Evolutionary conservation across 1,140 invertebrate genomes (phyloP).

Genomic region (Neodiprion lecontei): DNA sequence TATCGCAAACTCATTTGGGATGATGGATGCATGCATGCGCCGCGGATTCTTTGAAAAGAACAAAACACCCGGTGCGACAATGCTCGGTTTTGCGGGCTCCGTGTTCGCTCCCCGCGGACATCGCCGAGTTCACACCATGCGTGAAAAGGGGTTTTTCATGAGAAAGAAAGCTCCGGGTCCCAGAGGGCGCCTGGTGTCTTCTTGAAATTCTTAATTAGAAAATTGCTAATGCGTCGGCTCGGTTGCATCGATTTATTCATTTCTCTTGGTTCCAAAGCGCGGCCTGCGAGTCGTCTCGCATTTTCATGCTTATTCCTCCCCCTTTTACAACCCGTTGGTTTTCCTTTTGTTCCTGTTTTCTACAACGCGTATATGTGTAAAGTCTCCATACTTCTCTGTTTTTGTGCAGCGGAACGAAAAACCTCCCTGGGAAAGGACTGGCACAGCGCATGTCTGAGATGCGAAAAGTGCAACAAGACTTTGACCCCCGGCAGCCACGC

Average conservation of each 20-base stretch:
- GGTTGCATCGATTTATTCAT: not conserved
- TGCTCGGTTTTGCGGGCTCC: too few relatives aligned
- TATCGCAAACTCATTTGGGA: too few relatives aligned
- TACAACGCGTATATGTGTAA: not conserved
- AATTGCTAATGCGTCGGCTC: slow-evolving; percentile 54
- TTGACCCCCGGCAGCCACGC: slow-evolving; percentile 74
- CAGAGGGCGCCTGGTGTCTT: not conserved
- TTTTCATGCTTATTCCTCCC: not conserved
- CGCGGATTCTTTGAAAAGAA: too few relatives aligned
- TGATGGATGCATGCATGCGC: too few relatives aligned
- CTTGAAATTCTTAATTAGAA: slow-evolving; percentile 49
- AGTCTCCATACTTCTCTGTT: not conserved
- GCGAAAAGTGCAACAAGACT: slow-evolving; percentile 82
- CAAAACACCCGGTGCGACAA: too few relatives aligned
- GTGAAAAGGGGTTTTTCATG: not conserved
- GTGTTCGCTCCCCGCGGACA: not conserved
- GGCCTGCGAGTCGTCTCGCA: not conserved
- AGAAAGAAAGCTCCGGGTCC: not conserved
- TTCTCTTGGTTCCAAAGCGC: not conserved
- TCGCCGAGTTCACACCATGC: not conserved
- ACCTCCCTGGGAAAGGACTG: slow-evolving; percentile 82
- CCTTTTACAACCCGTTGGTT: not conserved
- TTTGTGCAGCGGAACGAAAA: slow-evolving; percentile 76
- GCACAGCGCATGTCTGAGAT: slow-evolving; percentile 76
- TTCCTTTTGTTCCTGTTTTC: not conserved